Evolutionary conservation across 1,140 invertebrate species (phyloP).

Genomic region (Trachymyrmex cornetzi): DNA sequence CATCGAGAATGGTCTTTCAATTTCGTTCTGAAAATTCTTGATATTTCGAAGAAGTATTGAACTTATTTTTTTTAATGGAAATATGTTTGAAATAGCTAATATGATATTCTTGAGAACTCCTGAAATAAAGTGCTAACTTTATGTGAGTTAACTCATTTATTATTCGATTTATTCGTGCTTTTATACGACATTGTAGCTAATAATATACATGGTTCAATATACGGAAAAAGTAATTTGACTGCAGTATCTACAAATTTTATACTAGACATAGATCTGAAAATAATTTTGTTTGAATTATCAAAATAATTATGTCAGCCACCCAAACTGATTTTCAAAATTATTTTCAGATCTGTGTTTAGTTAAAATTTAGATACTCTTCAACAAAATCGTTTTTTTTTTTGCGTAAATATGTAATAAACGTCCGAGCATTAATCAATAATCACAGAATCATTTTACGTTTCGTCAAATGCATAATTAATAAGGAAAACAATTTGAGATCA

Average conservation of each 20-base stretch:
- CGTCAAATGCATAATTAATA: background rate
- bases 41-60: background rate
- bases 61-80: background rate
- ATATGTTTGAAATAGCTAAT: background rate
- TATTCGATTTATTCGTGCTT: background rate
- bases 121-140: background rate
- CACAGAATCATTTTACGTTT: background rate
- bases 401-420: background rate
- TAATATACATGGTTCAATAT: background rate
- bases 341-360: no score
- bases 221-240: no score
- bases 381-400: no score
- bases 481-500: conserved; percentile 3
- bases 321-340: no score
- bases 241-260: no score
- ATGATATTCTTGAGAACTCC: background rate
- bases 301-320: no score
- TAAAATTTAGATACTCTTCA: no score
- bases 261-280: no score
- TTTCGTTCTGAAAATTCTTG: no score
- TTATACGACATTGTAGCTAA: background rate
- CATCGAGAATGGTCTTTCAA: background rate
- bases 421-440: background rate
- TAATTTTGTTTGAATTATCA: no score
- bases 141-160: background rate